Conservation (phyloP, 2,113 vertebrate species). For the Beaufortia kweichowensis region DNA sequence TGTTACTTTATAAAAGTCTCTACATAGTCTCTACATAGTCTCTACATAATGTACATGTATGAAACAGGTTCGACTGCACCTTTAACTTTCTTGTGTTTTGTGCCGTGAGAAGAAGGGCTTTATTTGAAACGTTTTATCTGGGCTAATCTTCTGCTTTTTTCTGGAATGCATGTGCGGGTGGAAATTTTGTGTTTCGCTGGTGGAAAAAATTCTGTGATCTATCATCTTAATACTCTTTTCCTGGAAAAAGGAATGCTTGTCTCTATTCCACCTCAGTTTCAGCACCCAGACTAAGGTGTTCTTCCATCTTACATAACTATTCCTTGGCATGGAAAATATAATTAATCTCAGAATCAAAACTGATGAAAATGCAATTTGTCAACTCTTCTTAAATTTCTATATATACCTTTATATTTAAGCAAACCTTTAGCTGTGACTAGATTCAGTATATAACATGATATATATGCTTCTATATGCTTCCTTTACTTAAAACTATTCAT, state of each 20-base stretch:
- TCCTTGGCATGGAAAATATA: not conserved
- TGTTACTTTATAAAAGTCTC: no score
- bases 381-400: no score
- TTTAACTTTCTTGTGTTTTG: not conserved
- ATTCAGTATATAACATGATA: no score
- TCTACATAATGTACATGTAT: not conserved
- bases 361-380: not conserved
- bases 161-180: slow-evolving; percentile 58
- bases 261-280: not conserved
- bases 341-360: not conserved
- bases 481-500: no score
- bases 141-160: slow-evolving; percentile 47
- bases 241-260: slow-evolving; percentile 36
- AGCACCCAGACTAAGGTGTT: not conserved
- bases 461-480: no score
- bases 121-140: slow-evolving; percentile 57
- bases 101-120: slow-evolving; percentile 33
- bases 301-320: not conserved
- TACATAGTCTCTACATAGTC: no score
- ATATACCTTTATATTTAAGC: no score
- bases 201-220: slow-evolving; percentile 47
- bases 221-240: slow-evolving; percentile 34
- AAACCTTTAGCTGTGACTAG: no score
- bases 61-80: slow-evolving; percentile 26
- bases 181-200: slow-evolving; percentile 46